A percentile compares a stretch with the other conserved stretches of the same genome.
phyloP scores from a whole-genome alignment of 1,140 invertebrate genomes.

The Drosophila saltans region DNA sequence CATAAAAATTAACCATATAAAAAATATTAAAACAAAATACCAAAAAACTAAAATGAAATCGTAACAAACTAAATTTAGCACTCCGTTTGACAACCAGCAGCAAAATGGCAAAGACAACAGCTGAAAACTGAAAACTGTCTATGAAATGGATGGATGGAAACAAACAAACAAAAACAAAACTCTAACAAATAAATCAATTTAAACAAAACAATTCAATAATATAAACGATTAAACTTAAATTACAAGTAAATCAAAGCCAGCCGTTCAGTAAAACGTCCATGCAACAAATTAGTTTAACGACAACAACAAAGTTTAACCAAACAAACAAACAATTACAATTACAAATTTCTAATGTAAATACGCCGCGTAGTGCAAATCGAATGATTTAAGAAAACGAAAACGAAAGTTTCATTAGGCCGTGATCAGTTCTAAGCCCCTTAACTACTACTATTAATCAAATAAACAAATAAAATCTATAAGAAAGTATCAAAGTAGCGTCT shows the following conservation, averaged over 20 bases:
- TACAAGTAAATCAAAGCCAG: constrained; percentile 7
- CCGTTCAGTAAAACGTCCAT: constrained; percentile 30
- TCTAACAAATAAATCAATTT: neutral
- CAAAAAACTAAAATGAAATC: constrained; percentile 14
- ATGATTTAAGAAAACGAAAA: constrained; percentile 4
- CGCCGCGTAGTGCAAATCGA: constrained; percentile 37
- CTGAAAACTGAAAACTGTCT: constrained; percentile 35
- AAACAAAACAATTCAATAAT: constrained; percentile 2
- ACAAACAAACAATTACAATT: constrained; percentile 11
- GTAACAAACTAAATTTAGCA: constrained; percentile 47
- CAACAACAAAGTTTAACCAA: neutral
- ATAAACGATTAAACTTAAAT: constrained; percentile 2
- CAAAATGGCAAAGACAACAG: constrained; percentile 46
- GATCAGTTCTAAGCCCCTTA: constrained; percentile 39
- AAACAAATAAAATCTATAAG: neutral
- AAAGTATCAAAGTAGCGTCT: constrained; percentile 43
- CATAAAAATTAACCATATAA: constrained; percentile 2
- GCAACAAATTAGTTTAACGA: constrained; percentile 7
- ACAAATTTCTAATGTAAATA: constrained; percentile 25
- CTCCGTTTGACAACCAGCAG: constrained; percentile 46
- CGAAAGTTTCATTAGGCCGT: constrained; percentile 32
- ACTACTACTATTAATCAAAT: constrained; percentile 7
- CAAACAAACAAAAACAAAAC: constrained; percentile 24
- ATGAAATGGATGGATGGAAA: constrained; percentile 40
- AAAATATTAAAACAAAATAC: constrained; percentile 21